Evolutionary conservation across 2,888 invertebrate species (phyloP).

Genomic region (Andrena haemorrhoa): DNA sequence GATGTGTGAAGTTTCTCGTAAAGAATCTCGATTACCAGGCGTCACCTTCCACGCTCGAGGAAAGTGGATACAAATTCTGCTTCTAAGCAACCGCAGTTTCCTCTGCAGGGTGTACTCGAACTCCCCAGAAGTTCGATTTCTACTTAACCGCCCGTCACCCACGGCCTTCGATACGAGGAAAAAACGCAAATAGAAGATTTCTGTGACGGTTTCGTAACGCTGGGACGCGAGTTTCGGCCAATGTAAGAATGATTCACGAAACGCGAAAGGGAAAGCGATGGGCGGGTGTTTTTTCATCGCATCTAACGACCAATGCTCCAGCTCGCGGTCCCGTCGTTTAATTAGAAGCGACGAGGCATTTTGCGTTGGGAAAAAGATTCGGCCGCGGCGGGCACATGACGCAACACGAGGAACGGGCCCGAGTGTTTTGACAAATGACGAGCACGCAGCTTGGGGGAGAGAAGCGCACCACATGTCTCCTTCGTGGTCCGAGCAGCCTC

Average conservation of each 20-base stretch:
- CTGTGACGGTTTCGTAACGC: background rate
- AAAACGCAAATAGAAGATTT: background rate
- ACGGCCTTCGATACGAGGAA: background rate
- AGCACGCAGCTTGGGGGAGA: constrained; percentile 46
- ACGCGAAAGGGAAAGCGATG: too few relatives aligned
- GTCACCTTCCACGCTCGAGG: too few relatives aligned
- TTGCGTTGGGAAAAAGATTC: constrained; percentile 28
- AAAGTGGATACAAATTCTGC: too few relatives aligned
- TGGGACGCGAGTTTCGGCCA: background rate
- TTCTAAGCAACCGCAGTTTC: too few relatives aligned
- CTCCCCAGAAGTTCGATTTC: too few relatives aligned
- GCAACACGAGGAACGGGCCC: constrained; percentile 31
- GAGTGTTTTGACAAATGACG: constrained; percentile 62
- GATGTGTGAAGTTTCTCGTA: too few relatives aligned
- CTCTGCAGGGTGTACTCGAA: too few relatives aligned
- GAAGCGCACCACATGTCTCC: constrained; percentile 73
- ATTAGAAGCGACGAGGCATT: constrained; percentile 41
- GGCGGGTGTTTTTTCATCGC: background rate
- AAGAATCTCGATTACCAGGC: too few relatives aligned
- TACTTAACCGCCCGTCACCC: background rate
- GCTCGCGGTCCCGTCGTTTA: background rate
- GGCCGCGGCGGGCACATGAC: constrained; percentile 33
- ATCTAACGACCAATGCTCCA: background rate
- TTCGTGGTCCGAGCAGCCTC: constrained; percentile 48
- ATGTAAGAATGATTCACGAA: background rate